A percentile compares a stretch with the other conserved stretches of the same genome.
Conservation (phyloP, 35 echinoderm and acorn worm genomes). For the Chiridota heheva region DNA sequence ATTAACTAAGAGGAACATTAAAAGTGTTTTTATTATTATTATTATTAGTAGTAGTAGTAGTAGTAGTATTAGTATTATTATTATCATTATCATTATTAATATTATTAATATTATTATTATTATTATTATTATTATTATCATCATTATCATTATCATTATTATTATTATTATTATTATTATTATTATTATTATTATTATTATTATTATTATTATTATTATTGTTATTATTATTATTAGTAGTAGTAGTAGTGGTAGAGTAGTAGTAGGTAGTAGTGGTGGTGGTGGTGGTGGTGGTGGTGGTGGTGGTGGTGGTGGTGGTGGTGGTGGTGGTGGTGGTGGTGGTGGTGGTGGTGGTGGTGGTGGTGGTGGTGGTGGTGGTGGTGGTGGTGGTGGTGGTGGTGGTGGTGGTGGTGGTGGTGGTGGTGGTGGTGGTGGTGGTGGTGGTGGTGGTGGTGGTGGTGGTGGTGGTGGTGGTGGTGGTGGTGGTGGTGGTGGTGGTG, state of each 20-base stretch:
- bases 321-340: neutral
- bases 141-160: too few relatives aligned
- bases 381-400: constrained; percentile 4
- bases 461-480: neutral
- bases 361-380: neutral
- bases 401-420: neutral
- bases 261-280: neutral
- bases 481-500: neutral
- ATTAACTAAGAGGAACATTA: too few relatives aligned
- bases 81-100: too few relatives aligned
- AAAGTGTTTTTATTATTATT: too few relatives aligned
- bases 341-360: constrained; percentile 8
- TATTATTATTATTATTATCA: too few relatives aligned
- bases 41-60: too few relatives aligned
- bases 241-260: neutral
- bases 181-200: too few relatives aligned
- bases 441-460: neutral
- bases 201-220: too few relatives aligned
- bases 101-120: too few relatives aligned
- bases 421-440: neutral
- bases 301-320: neutral
- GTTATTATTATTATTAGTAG: too few relatives aligned
- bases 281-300: neutral
- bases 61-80: too few relatives aligned
- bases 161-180: too few relatives aligned